Base-by-base conservation (phyloP, 2,888 invertebrate species). In the Omphaloscelis lunosa region DNA sequence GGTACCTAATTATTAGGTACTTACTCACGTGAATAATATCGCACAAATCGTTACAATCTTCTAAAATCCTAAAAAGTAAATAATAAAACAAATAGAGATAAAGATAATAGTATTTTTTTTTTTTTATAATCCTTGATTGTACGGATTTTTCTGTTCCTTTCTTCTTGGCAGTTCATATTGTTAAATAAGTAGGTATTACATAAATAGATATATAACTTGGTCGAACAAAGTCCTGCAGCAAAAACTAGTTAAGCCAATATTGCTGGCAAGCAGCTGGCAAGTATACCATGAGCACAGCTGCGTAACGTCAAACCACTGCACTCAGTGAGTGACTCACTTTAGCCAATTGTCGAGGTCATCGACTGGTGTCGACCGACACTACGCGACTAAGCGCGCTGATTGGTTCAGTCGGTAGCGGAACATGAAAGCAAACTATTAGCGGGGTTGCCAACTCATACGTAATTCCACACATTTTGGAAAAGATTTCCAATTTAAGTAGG, bases 311-410 rank as follows among this genome's bases (percentile, higher is more conserved):
- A 48, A 77, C n/a, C 27, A 15, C n/a, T 29, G 27, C 53, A 41
- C 77, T n/a, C 11, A 48, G 48, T 72, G 65, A 76, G 62, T 82
- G 63, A 68, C 77, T 59, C 56, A 77, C 34, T 82, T n/a, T 65
- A 69, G 27, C 45, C 79, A 77, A 77, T 65, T 63, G 58, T 23
- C 53, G 70, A 69, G 81, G 80, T 82, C 80, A 80, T 75, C 80
- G 84, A 71, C 84, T 74, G 80, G 39, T 61, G 48, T 41, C 77
- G 67, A 29, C 75, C 81, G 71, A 82, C 70, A 58, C 45, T 82
- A 80, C 81, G 85, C 85, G 29, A 29, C 58, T 84, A 80, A 75
- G 85, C 85, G 39, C 75, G 81, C 68, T 75, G 82, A 82, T 82
- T 84, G 82, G 82, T 56, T 80, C 70, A 80, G 71, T 75, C 75